Percentiles rank a stretch among this genome's conserved stretches.
Conservation (phyloP, 2,888 invertebrate genomes). For the Neuroscelio doddi region DNA sequence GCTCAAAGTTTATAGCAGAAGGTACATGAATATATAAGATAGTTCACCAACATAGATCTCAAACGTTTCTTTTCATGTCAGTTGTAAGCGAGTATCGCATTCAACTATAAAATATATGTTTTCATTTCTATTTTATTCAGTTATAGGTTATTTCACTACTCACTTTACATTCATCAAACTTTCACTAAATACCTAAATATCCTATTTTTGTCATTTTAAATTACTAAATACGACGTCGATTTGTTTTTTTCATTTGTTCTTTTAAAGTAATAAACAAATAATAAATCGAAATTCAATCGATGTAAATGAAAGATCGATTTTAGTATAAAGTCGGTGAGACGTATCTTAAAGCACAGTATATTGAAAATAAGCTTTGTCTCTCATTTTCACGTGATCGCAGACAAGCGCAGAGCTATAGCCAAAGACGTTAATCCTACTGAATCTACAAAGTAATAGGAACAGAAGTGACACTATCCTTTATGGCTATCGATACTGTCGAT, state of each 20-base stretch:
- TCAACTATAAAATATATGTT: constrained; percentile 28
- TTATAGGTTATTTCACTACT: constrained; percentile 18
- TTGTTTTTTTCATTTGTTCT: background rate
- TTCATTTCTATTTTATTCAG: constrained; percentile 22
- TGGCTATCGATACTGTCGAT: background rate
- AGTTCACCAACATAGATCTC: constrained; percentile 32
- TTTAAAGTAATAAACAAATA: background rate
- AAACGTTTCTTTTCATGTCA: constrained; percentile 27
- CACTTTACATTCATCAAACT: constrained; percentile 12
- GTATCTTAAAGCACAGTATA: no score
- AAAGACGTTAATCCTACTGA: constrained; percentile 16
- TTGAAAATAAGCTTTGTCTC: background rate
- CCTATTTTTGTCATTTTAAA: no score
- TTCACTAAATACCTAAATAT: no score
- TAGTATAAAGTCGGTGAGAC: no score
- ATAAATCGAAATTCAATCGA: no score
- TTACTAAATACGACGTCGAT: background rate
- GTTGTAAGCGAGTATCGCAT: constrained; percentile 19
- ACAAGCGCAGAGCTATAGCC: constrained; percentile 6
- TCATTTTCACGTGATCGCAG: constrained; percentile 5
- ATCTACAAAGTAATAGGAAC: constrained; percentile 13
- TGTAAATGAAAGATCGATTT: no score
- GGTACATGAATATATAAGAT: constrained; percentile 9
- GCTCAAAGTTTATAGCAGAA: constrained; percentile 26
- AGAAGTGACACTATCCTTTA: background rate